phyloP scores from a whole-genome alignment of 2,888 invertebrate species.

The Orgyia antiqua region DNA sequence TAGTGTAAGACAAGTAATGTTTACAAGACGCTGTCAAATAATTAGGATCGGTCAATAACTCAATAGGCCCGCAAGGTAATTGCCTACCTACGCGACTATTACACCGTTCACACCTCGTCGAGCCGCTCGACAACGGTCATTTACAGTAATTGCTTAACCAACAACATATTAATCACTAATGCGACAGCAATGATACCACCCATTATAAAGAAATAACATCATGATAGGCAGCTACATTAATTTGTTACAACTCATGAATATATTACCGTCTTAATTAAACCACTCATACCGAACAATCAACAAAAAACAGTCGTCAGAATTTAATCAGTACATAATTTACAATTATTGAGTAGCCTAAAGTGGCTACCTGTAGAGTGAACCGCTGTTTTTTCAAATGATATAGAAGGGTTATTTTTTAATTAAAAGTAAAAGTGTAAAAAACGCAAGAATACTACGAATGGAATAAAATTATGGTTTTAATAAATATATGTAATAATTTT shows the following conservation, averaged over 20 bases:
- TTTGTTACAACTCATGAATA: constrained; percentile 39
- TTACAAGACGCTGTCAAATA: constrained; percentile 56
- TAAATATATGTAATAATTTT: too few species aligned
- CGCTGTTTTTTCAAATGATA: constrained; percentile 5
- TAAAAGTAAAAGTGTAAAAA: too few species aligned
- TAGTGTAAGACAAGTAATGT: constrained; percentile 38
- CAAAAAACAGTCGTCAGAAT: constrained; percentile 18
- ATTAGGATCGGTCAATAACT: constrained; percentile 61
- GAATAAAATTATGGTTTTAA: too few species aligned
- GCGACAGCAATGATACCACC: constrained; percentile 54
- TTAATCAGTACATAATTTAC: constrained; percentile 12
- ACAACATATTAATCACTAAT: constrained; percentile 67
- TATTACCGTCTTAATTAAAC: constrained; percentile 32
- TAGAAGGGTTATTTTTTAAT: background rate
- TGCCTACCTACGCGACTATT: constrained; percentile 32
- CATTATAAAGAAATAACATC: constrained; percentile 47
- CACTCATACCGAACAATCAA: constrained; percentile 26
- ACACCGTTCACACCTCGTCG: constrained; percentile 46
- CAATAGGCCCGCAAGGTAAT: constrained; percentile 47
- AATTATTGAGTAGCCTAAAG: constrained; percentile 13
- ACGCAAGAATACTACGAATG: too few species aligned
- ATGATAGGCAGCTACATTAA: constrained; percentile 39
- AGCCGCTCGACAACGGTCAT: constrained; percentile 43
- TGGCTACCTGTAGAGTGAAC: constrained; percentile 4
- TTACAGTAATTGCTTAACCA: constrained; percentile 59